Evolutionary conservation across 2,888 invertebrate genomes (phyloP).

Genomic region (Oscheius sp.): DNA sequence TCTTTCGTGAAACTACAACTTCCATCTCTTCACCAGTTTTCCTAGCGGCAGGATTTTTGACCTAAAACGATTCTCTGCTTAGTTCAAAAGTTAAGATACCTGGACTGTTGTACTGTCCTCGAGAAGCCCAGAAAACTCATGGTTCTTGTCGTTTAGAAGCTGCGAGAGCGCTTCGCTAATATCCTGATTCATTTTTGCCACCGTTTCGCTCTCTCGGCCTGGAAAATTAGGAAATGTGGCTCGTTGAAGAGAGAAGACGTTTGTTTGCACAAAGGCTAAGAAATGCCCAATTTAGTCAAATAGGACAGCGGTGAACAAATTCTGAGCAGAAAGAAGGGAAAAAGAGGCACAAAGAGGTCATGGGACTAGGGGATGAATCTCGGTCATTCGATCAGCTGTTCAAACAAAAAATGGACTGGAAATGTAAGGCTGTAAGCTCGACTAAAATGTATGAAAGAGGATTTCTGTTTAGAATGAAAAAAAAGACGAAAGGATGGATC

Average conservation of each 20-base stretch:
- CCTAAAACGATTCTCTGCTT: conserved; percentile 34
- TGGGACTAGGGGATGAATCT: no score
- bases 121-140: conserved; percentile 44
- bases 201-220: not conserved
- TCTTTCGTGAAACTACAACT: conserved; percentile 53
- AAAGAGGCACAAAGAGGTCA: no score
- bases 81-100: conserved; percentile 30
- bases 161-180: conserved; percentile 52
- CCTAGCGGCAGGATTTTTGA: conserved; percentile 54
- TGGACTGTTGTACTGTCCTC: conserved; percentile 59
- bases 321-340: no score
- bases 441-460: no score
- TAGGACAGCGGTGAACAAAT: no score
- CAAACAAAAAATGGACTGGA: no score
- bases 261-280: not conserved
- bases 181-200: conserved; percentile 45
- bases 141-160: conserved; percentile 42
- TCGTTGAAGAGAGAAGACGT: not conserved
- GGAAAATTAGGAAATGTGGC: not conserved
- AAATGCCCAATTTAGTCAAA: not conserved
- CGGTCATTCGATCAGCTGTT: no score
- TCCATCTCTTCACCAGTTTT: conserved; percentile 58
- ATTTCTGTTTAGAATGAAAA: no score
- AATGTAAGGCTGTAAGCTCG: no score
- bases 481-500: no score